These are phyloP conservation scores for Drosophila monieri DNA, from an alignment of 2,888 invertebrate genomes.

Conservation along the genomic window DNA sequence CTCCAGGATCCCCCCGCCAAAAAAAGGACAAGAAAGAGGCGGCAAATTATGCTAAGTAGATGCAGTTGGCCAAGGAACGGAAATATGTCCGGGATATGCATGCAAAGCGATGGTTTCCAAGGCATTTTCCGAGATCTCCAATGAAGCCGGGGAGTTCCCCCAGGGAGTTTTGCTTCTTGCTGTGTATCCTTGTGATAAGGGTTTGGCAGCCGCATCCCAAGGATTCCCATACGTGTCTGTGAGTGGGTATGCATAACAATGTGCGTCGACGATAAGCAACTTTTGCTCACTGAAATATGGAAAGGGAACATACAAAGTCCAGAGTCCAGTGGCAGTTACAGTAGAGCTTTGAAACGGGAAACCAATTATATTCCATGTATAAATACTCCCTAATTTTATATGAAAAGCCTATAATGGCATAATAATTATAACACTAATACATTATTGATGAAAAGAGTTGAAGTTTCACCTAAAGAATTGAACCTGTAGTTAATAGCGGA, in stretches of 20 bases:
- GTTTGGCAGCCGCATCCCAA: conserved; percentile 54
- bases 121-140: conserved; percentile 10
- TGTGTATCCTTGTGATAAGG: conserved; percentile 58
- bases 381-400: too few species aligned
- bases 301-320: conserved; percentile 1
- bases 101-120: conserved; percentile 55
- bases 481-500: conserved; percentile 6
- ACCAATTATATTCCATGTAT: too few species aligned
- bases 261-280: conserved; percentile 60
- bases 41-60: conserved; percentile 75
- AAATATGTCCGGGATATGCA: conserved; percentile 56
- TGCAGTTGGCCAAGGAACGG: conserved; percentile 56
- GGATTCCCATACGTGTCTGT: conserved; percentile 38
- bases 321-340: conserved; percentile 40
- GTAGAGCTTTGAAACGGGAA: neutral
- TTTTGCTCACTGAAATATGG: conserved; percentile 35
- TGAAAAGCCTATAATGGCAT: too few species aligned
- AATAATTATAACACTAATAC: too few species aligned
- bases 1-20: conserved; percentile 14
- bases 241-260: conserved; percentile 36
- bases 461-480: neutral
- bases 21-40: conserved; percentile 43
- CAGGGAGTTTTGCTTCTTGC: neutral
- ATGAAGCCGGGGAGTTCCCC: neutral
- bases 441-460: too few species aligned